Percentiles rank a stretch among this genome's conserved stretches.
Evolutionary conservation across 2,888 invertebrate species (phyloP).

Genomic region (Elegia similella): DNA sequence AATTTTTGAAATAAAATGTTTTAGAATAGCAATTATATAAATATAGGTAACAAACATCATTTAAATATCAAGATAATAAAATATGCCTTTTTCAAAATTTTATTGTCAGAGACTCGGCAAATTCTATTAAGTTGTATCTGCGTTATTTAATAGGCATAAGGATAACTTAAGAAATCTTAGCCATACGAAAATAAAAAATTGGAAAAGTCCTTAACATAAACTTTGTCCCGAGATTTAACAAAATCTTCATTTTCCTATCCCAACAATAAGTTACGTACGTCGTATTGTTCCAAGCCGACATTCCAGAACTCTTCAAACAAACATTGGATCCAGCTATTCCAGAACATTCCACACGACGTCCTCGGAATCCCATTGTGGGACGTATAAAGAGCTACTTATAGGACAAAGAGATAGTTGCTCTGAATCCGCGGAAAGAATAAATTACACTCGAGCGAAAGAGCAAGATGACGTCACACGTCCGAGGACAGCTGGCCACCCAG

Average conservation of each 20-base stretch:
- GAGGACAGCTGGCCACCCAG: conserved; percentile 20
- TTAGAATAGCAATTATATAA: no score
- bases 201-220: no score
- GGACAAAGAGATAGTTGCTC: conserved; percentile 27
- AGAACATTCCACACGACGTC: conserved; percentile 23
- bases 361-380: conserved; percentile 22
- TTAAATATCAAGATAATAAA: no score
- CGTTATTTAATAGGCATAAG: no score
- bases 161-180: no score
- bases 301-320: conserved; percentile 13
- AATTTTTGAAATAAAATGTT: no score
- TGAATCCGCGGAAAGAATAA: conserved; percentile 29
- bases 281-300: conserved; percentile 5
- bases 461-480: conserved; percentile 27
- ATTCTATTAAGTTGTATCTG: no score
- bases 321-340: conserved; percentile 17
- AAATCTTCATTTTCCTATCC: background rate
- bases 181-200: background rate
- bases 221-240: background rate
- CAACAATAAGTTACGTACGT: no score
- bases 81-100: no score
- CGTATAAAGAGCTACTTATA: conserved; percentile 28
- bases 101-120: no score
- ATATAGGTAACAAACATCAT: no score
- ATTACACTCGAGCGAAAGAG: conserved; percentile 26